A percentile compares a stretch with the other conserved stretches of the same genome.
Conservation (phyloP, 2,797 vertebrate species). For the Characodon lateralis region DNA sequence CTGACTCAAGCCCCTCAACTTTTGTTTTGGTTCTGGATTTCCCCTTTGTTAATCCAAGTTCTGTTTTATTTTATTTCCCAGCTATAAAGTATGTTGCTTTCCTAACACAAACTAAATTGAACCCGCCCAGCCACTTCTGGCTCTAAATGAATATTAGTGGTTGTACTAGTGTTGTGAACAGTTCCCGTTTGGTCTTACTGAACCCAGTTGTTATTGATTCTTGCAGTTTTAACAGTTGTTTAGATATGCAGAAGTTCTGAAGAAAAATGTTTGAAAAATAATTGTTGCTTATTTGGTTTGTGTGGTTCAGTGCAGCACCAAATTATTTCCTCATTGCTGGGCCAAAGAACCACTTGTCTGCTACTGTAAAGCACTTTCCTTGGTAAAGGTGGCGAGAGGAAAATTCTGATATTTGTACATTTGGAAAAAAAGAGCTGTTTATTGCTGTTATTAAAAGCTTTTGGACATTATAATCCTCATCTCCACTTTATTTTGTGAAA, state of each 20-base stretch:
- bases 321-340: slow-evolving; percentile 35
- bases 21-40: background rate
- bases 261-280: slow-evolving; percentile 8
- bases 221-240: slow-evolving; percentile 13
- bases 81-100: slow-evolving; percentile 1
- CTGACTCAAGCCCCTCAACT: background rate
- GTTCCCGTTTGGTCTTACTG: slow-evolving; percentile 17
- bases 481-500: slow-evolving; percentile 17
- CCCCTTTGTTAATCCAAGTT: background rate
- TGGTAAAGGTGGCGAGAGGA: slow-evolving; percentile 20
- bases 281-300: slow-evolving; percentile 11
- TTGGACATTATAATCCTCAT: slow-evolving; percentile 20
- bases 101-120: slow-evolving; percentile 4
- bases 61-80: slow-evolving; percentile 5
- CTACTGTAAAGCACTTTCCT: slow-evolving; percentile 45
- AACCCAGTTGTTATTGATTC: slow-evolving; percentile 7
- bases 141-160: slow-evolving; percentile 9
- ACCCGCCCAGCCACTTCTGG: slow-evolving; percentile 6
- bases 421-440: slow-evolving; percentile 22
- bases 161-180: slow-evolving; percentile 18
- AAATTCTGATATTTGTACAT: slow-evolving; percentile 36
- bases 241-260: slow-evolving; percentile 15
- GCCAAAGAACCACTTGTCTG: slow-evolving; percentile 56
- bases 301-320: slow-evolving; percentile 39
- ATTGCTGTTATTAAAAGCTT: slow-evolving; percentile 29